Evolutionary conservation across 2,113 vertebrate species (phyloP).

Genomic region (Corvus hawaiiensis): DNA sequence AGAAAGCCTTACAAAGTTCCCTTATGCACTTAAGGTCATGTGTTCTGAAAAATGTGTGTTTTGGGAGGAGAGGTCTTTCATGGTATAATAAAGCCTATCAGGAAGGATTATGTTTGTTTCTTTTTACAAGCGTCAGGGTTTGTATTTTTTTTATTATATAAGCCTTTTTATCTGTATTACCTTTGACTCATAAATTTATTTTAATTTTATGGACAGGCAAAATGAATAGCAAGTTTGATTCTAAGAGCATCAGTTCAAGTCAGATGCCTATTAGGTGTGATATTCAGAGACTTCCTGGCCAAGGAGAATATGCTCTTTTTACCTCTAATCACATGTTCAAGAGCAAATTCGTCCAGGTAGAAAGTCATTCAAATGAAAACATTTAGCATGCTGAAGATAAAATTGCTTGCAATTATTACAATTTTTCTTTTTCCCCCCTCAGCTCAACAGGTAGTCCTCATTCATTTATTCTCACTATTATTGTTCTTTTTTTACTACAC

Average conservation of each 20-base stretch:
- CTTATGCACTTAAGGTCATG: not conserved
- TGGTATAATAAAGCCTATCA: not conserved
- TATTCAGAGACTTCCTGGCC: slow-evolving; percentile 38
- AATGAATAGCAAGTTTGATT: slow-evolving; percentile 24
- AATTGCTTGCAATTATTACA: not conserved
- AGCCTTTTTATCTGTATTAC: not conserved
- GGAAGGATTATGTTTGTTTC: not conserved
- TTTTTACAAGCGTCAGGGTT: not conserved
- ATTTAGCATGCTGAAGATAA: not conserved
- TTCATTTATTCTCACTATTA: not conserved
- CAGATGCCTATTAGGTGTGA: not conserved
- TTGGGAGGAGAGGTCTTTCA: not conserved
- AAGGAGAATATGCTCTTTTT: slow-evolving; percentile 53
- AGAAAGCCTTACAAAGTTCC: not conserved
- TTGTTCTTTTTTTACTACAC: not conserved
- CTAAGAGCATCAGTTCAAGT: not conserved
- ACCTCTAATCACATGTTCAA: slow-evolving; percentile 53
- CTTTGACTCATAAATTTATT: not conserved
- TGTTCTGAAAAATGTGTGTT: not conserved
- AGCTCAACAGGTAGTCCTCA: not conserved
- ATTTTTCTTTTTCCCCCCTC: not conserved
- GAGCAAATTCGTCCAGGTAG: slow-evolving; percentile 70
- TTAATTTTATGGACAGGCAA: not conserved
- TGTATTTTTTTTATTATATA: not conserved
- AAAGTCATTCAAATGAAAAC: not conserved